Percentiles rank a stretch among this genome's conserved stretches.
These are phyloP conservation scores for Gambusia affinis DNA, from an alignment of 2,113 vertebrate species.

Conservation along the genomic window DNA sequence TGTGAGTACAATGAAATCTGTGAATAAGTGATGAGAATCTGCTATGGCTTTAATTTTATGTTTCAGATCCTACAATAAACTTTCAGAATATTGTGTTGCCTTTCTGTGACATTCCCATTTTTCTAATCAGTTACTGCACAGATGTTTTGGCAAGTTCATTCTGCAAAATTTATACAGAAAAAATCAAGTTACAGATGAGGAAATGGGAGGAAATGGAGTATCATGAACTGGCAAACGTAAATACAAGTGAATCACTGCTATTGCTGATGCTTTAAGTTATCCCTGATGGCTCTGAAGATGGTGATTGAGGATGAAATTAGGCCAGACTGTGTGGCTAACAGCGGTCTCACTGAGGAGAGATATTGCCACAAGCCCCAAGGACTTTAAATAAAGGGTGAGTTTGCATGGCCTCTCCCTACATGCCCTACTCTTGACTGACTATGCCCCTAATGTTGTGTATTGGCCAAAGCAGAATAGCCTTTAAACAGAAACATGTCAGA, in stretches of 20 bases:
- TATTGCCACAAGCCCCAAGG: constrained; percentile 63
- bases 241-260: constrained; percentile 40
- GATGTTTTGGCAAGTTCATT: constrained; percentile 1
- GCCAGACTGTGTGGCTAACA: constrained; percentile 59
- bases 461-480: constrained; percentile 70
- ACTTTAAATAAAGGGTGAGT: constrained; percentile 73
- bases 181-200: constrained; percentile 30
- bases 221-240: constrained; percentile 42
- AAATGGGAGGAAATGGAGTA: constrained; percentile 5
- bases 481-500: constrained; percentile 70
- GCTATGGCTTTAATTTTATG: background rate
- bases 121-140: background rate
- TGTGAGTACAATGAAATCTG: background rate
- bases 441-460: constrained; percentile 62
- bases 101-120: background rate
- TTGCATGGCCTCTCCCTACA: constrained; percentile 49
- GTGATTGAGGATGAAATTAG: constrained; percentile 82
- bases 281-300: constrained; percentile 62
- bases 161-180: constrained; percentile 18
- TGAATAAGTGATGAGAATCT: background rate
- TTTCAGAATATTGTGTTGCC: background rate
- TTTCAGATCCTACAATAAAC: background rate
- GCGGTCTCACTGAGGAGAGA: constrained; percentile 63
- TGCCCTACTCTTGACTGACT: constrained; percentile 63
- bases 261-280: constrained; percentile 55